Evolutionary conservation across 2,888 invertebrate genomes (phyloP).

Genomic region (Eupelmus urozonus): DNA sequence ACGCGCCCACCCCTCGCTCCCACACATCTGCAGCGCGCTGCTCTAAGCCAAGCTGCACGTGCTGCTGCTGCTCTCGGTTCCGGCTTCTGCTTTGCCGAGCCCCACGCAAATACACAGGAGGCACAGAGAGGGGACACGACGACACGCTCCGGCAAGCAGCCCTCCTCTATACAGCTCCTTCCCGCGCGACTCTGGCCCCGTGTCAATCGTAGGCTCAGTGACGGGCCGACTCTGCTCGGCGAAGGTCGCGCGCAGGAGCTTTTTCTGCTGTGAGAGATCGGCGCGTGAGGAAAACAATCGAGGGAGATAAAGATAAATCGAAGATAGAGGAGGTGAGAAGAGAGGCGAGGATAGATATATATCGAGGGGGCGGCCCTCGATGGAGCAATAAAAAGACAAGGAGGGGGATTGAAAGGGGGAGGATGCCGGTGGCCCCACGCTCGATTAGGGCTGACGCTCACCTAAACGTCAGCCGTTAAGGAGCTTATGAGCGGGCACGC

Average conservation of each 20-base stretch:
- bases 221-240: neutral
- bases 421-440: too few species aligned
- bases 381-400: too few species aligned
- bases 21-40: neutral
- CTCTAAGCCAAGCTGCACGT: conserved; percentile 32
- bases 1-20: neutral
- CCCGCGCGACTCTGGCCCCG: neutral
- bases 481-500: too few species aligned
- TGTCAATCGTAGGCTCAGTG: neutral
- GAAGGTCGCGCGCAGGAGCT: neutral
- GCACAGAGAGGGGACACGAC: too few species aligned
- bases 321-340: neutral
- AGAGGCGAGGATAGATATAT: too few species aligned
- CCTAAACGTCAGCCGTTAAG: too few species aligned
- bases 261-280: neutral
- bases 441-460: too few species aligned
- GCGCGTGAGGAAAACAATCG: neutral
- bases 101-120: conserved; percentile 38
- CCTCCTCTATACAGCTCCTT: neutral
- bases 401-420: too few species aligned
- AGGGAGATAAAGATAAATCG: neutral
- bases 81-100: neutral
- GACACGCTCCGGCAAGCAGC: neutral
- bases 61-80: conserved; percentile 21
- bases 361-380: too few species aligned